Percentiles rank a stretch among this genome's conserved stretches.
Conservation (phyloP, 1,140 invertebrate genomes). For the Psilanteris sp. region DNA sequence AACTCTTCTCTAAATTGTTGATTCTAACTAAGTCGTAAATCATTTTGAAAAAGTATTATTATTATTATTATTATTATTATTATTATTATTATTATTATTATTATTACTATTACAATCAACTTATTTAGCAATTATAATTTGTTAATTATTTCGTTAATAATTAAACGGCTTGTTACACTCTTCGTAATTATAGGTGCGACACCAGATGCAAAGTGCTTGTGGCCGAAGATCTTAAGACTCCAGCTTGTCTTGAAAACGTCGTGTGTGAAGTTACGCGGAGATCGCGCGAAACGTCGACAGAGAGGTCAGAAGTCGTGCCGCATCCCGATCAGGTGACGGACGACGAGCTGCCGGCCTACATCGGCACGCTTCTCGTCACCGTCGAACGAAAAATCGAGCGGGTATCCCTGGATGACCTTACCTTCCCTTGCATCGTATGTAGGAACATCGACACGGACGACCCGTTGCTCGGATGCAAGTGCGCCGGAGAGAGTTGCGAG, state of each 20-base stretch:
- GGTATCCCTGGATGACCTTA: conserved; percentile 83
- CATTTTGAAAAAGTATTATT: too few relatives aligned
- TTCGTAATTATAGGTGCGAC: conserved; percentile 42
- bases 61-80: too few relatives aligned
- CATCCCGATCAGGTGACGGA: conserved; percentile 70
- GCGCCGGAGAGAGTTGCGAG: conserved; percentile 68
- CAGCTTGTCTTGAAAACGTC: conserved; percentile 62
- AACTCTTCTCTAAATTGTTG: too few relatives aligned
- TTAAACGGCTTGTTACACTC: too few relatives aligned
- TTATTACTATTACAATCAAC: too few relatives aligned
- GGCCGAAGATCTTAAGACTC: conserved; percentile 63
- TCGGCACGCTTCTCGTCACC: conserved; percentile 83
- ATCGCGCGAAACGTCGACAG: conserved; percentile 47
- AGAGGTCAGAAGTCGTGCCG: conserved; percentile 54
- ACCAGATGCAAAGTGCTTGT: conserved; percentile 63
- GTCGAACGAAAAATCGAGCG: conserved; percentile 85
- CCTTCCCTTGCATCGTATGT: conserved; percentile 82
- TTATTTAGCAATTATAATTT: too few relatives aligned
- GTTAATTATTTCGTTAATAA: conserved; percentile 7
- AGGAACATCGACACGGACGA: conserved; percentile 79
- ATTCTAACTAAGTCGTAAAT: too few relatives aligned
- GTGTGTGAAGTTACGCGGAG: conserved; percentile 37
- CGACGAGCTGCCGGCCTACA: conserved; percentile 82
- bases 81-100: too few relatives aligned
- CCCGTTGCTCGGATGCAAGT: conserved; percentile 75